A percentile compares a stretch with the other conserved stretches of the same genome.
phyloP scores from a whole-genome alignment of 2,797 vertebrate species.

The Catamblyrhynchus diadema region DNA sequence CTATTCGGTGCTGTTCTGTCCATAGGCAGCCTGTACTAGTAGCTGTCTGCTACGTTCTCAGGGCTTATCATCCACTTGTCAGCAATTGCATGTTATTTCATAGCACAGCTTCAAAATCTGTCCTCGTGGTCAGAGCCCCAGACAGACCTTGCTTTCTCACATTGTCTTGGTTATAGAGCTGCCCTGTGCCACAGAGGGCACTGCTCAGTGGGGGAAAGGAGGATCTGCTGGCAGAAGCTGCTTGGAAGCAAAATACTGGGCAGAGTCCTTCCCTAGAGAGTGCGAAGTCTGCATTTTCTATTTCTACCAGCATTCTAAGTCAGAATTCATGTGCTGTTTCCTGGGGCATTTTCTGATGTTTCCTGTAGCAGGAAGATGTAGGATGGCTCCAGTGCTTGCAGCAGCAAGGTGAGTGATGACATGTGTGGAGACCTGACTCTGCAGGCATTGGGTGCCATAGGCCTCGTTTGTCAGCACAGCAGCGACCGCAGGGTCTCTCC shows the following conservation, averaged over 20 bases:
- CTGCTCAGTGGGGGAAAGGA: background rate
- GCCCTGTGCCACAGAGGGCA: background rate
- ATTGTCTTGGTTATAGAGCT: background rate
- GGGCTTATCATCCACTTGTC: background rate
- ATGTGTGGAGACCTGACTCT: background rate
- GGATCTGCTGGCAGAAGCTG: background rate
- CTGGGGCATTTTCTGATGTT: background rate
- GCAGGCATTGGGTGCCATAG: fast-evolving
- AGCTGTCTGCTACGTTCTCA: background rate
- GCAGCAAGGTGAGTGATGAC: background rate
- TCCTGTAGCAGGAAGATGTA: background rate
- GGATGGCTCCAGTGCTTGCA: background rate
- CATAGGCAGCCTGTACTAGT: background rate
- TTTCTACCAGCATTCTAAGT: background rate
- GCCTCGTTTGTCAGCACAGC: background rate
- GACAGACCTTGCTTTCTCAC: background rate
- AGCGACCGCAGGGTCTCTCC: fast-evolving
- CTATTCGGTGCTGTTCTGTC: background rate
- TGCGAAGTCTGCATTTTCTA: background rate
- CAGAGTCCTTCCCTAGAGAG: background rate
- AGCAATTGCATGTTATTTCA: background rate
- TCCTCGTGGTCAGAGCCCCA: background rate
- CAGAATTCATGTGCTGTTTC: background rate
- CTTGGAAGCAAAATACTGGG: background rate
- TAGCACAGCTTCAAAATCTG: background rate